Percentiles rank a stretch among this genome's conserved stretches.
phyloP scores from a whole-genome alignment of 2,888 invertebrate species.

The Bimastos eiseni region DNA sequence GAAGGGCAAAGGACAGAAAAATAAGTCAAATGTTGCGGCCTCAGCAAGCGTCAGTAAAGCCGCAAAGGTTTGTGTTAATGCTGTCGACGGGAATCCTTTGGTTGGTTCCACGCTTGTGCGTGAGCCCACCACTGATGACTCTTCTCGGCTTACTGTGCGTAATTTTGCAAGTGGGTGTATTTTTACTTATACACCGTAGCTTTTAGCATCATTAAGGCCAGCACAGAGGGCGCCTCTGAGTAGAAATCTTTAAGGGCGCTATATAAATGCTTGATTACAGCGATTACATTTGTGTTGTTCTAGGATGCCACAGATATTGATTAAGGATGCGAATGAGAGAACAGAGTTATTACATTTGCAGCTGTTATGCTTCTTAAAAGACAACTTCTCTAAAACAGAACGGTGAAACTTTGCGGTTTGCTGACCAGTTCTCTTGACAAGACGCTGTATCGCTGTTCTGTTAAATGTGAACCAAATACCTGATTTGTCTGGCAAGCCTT shows the following conservation, averaged over 20 bases:
- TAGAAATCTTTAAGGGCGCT: too few relatives aligned
- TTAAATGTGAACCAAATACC: neutral
- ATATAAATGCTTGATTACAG: too few relatives aligned
- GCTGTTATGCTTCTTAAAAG: neutral
- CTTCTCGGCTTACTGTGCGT: too few relatives aligned
- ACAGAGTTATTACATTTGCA: neutral
- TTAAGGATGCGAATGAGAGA: neutral
- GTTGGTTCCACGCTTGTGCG: too few relatives aligned
- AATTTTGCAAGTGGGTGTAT: too few relatives aligned
- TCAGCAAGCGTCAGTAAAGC: constrained; percentile 27
- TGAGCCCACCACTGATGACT: too few relatives aligned
- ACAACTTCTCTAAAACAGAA: neutral
- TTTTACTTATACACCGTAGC: too few relatives aligned
- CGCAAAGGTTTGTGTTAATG: constrained; percentile 34
- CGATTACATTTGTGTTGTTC: too few relatives aligned
- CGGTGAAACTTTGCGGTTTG: neutral
- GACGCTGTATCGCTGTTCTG: neutral
- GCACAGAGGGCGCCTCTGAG: too few relatives aligned
- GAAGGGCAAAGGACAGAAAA: constrained; percentile 37
- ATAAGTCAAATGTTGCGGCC: neutral
- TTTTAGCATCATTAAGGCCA: too few relatives aligned
- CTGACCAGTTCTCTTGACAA: neutral
- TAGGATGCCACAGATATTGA: too few relatives aligned
- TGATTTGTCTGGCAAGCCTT: neutral
- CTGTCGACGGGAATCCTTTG: too few relatives aligned